These are phyloP conservation scores for Diadromus collaris DNA, from an alignment of 2,888 invertebrate genomes.

Conservation along the genomic window DNA sequence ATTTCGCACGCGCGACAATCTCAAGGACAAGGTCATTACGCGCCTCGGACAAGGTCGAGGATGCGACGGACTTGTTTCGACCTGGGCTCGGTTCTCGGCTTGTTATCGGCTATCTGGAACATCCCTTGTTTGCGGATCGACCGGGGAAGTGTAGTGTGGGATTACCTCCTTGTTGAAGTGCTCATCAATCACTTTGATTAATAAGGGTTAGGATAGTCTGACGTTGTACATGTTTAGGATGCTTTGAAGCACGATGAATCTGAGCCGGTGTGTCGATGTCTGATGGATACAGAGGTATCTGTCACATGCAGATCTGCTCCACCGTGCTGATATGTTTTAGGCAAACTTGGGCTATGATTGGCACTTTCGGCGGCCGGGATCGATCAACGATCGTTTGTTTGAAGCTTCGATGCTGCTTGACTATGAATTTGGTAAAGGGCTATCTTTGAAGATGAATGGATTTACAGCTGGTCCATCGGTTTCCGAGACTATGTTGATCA, in stretches of 20 bases:
- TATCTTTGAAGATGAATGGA: no score
- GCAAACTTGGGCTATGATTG: background rate
- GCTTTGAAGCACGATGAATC: constrained; percentile 6
- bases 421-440: background rate
- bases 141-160: background rate
- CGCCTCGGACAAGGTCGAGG: constrained; percentile 50
- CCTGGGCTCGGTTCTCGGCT: background rate
- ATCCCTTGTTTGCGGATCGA: constrained; percentile 25
- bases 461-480: no score
- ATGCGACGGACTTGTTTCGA: constrained; percentile 53
- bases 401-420: background rate
- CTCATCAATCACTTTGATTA: constrained; percentile 41
- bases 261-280: background rate
- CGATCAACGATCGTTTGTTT: background rate
- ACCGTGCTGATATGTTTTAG: background rate
- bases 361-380: background rate
- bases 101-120: constrained; percentile 22
- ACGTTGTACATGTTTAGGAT: background rate
- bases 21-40: constrained; percentile 54
- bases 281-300: background rate
- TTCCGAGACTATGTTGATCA: no score
- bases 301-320: background rate
- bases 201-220: constrained; percentile 31
- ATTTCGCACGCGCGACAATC: constrained; percentile 48
- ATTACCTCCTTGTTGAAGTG: background rate